Evolutionary conservation across 2,888 invertebrate species (phyloP).

Genomic region (Hetaerina titia): DNA sequence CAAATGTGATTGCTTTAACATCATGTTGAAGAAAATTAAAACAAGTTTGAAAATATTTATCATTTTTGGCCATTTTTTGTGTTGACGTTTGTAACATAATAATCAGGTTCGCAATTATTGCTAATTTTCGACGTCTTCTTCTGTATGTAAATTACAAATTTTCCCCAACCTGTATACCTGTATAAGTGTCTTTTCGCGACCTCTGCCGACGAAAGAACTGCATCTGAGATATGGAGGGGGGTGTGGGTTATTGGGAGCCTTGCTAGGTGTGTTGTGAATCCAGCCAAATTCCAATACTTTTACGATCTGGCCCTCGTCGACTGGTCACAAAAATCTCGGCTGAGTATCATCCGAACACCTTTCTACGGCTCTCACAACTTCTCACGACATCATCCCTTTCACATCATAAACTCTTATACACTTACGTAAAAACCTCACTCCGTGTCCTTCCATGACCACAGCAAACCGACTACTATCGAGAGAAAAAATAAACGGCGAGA

Average conservation of each 20-base stretch:
- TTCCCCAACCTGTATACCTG: no score
- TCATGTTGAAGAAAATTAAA: no score
- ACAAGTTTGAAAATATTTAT: no score
- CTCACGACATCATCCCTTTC: neutral
- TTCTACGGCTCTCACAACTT: neutral
- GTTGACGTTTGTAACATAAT: no score
- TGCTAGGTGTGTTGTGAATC: neutral
- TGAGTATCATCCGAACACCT: neutral
- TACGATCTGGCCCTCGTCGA: neutral
- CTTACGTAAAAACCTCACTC: neutral
- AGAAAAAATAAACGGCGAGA: neutral
- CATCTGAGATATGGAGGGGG: no score
- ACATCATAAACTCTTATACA: conserved; percentile 5
- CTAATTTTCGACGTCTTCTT: no score
- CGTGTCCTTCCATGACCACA: neutral
- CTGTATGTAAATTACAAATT: no score
- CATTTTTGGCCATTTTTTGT: no score
- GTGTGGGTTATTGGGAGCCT: neutral
- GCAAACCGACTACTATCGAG: neutral
- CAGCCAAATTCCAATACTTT: neutral
- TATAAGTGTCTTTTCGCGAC: no score
- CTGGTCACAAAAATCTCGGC: neutral
- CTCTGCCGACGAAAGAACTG: no score
- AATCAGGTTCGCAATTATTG: no score
- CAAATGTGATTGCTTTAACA: no score